Evolutionary conservation across 2,113 vertebrate genomes (phyloP), one percentile per base, ranked within the genome.

Genomic region (Ammodytes dubius): DNA sequence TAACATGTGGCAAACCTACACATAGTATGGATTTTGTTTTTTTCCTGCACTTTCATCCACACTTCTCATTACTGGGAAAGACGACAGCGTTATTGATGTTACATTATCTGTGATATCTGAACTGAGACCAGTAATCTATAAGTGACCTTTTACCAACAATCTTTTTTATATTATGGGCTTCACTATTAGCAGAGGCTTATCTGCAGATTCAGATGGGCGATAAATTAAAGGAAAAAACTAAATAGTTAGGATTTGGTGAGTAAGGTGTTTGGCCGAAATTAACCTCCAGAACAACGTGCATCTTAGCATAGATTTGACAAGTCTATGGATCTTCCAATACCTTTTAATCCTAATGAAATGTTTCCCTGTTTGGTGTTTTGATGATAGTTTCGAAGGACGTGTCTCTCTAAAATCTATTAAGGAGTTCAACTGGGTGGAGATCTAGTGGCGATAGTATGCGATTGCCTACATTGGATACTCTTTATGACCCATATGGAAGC

Each of bases 21-120:
- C 59, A 65, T 47, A 50, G n/a, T 71, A 74, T 80, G 39, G 74
- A 83, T 63, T 69, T 54, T 40, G n/a, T 52, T 73, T n/a, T 52
- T 73, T 19, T 11, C 10, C 40, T 85, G 70, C 58, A 47, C 59
- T 58, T 27, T 70, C 19, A 19, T 53, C 46, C 37, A n/a, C 10
- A 10, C 19, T 53, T 73, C 49, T 63, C 58, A 79, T 70, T 84
- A 63, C 58, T 53, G 70, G 72, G 47, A 70, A 39, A 67, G 49
- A 76, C 73, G 72, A 70, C 81, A 79, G 59, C 54, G 64, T 47
- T 86, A 79, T 84, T 76, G 81, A 84, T 77, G 50, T 75, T 40
- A 65, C 54, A 56, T 49, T 63, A 80, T 81, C 9, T 70, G 52
- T 66, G 65, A 56, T 61, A n/a, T 77, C 43, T 80, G 68, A 79